Evolutionary conservation across 2,113 vertebrate genomes (phyloP).

Genomic region (Electrona antarctica): DNA sequence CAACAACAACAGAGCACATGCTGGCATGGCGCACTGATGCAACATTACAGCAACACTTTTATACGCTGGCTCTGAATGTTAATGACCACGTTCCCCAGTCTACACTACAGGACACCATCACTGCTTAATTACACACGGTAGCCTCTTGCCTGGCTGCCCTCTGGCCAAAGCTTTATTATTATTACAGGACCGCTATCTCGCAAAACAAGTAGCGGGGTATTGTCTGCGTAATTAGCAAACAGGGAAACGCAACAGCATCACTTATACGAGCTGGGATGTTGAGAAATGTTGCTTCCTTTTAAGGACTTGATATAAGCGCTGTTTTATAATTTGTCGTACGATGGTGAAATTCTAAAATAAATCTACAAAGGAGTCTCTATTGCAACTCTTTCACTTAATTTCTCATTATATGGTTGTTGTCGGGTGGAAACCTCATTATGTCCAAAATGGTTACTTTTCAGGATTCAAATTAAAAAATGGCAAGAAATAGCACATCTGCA

Average conservation of each 20-base stretch:
- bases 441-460: no score
- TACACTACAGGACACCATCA: neutral
- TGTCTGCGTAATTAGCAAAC: slow-evolving; percentile 93
- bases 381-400: no score
- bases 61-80: neutral
- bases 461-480: no score
- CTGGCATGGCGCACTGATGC: slow-evolving; percentile 11
- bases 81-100: slow-evolving; percentile 14
- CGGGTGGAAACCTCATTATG: no score
- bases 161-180: slow-evolving; percentile 85
- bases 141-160: slow-evolving; percentile 88
- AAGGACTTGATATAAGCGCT: slow-evolving; percentile 71
- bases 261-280: slow-evolving; percentile 87
- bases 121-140: slow-evolving; percentile 92
- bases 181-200: slow-evolving; percentile 89
- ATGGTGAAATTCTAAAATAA: neutral
- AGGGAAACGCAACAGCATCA: slow-evolving; percentile 90
- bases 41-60: slow-evolving; percentile 18
- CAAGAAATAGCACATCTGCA: no score
- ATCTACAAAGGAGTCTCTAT: neutral
- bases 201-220: slow-evolving; percentile 80
- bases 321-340: neutral
- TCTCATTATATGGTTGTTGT: no score
- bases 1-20: neutral
- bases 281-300: slow-evolving; percentile 78